Base-by-base conservation (phyloP, 2,888 invertebrate species). In the Sturmia bella region DNA sequence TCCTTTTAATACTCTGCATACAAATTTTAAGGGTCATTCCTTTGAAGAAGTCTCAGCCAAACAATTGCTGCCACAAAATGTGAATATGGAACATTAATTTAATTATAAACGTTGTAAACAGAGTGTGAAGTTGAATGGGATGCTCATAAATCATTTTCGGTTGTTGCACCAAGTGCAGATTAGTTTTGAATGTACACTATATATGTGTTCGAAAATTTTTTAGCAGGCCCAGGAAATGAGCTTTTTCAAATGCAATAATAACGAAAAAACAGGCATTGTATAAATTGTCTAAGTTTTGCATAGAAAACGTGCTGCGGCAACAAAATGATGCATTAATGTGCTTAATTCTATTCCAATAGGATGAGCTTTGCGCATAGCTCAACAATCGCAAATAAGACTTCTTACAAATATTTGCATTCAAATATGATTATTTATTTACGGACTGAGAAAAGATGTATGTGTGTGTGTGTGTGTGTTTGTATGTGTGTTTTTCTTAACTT, bases 291-390 rank as follows among this genome's bases (percentile, higher is more conserved):
- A 12, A 24, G 19, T 64, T 37, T n/a, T 17, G 7, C 24, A 43
- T 15, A 73, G 52, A 57, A 64, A 41, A 43, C 64, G 64, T 80
- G 80, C 37, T 80, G 75, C 66, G 64, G 70, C 75, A 75, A 59
- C 45, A 59, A 70, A 59, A 66, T 75, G 39, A 66, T 70, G 75
- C 75, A 80, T 72, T 57, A 75, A 66, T 75, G 39, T 61, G 41
- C 59, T 59, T 69, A 61, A 66, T 56, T 70, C 45, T 41, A 41
- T 56, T 66, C 12, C 54, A 70, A 41, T 3, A 19, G 37, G 70
- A 76, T 80, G 61, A 66, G 43, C 24, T 56, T 66, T 17, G 21
- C n/a, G 41, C 15, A 61, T 66, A 66, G 52, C 21, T 76, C 27
- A 76, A 75, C 59, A 66, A 80, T 68, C 59, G 59, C 19, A 17